phyloP scores from a whole-genome alignment of 2,113 vertebrate genomes.

The Notiomystis cincta region DNA sequence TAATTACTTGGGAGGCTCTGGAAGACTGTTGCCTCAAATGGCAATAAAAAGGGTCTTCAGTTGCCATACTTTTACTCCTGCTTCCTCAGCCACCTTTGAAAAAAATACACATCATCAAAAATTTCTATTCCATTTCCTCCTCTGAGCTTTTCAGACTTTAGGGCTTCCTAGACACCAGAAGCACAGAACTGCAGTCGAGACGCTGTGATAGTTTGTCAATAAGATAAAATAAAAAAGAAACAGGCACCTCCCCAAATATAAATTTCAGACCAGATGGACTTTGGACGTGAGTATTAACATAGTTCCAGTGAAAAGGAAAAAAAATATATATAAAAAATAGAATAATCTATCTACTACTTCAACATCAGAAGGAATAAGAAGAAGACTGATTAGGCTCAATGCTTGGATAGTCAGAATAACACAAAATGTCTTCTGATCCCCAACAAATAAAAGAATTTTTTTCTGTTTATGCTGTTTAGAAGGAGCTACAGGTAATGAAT shows the following conservation, averaged over 20 bases:
- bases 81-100: neutral
- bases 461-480: neutral
- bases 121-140: neutral
- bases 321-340: too few species aligned
- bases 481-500: neutral
- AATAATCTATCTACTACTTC: neutral
- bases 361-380: neutral
- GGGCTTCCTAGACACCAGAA: neutral
- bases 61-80: neutral
- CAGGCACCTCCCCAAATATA: neutral
- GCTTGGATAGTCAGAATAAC: neutral
- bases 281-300: neutral
- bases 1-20: neutral
- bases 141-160: neutral
- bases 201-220: neutral
- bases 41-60: neutral
- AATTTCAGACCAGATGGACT: neutral
- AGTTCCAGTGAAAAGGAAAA: neutral
- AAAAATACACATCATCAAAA: neutral
- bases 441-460: neutral
- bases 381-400: neutral
- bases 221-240: neutral
- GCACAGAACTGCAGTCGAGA: neutral
- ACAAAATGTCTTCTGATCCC: neutral
- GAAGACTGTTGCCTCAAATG: neutral